Evolutionary conservation across 2,113 vertebrate genomes (phyloP).

Genomic region (Platichthys stellatus): DNA sequence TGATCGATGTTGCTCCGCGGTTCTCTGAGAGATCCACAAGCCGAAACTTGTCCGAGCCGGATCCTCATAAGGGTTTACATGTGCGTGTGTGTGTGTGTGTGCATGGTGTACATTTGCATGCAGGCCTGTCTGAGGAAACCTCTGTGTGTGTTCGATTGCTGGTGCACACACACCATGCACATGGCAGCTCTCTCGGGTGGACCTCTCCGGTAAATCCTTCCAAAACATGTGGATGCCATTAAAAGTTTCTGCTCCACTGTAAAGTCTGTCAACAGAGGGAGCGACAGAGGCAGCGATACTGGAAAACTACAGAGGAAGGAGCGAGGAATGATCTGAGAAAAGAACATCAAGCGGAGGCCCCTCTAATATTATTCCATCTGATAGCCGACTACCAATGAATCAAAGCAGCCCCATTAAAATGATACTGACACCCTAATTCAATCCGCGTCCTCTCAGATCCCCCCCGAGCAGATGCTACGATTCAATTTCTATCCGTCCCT

Average conservation of each 20-base stretch:
- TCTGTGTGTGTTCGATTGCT: slow-evolving; percentile 19
- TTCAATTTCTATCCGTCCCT: slow-evolving; percentile 74
- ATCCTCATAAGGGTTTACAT: slow-evolving; percentile 20
- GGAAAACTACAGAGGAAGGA: slow-evolving; percentile 32
- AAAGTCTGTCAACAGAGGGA: slow-evolving; percentile 49
- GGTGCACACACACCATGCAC: slow-evolving; percentile 9
- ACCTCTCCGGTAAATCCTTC: slow-evolving; percentile 39
- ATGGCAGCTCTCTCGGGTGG: slow-evolving; percentile 18
- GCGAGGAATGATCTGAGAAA: slow-evolving; percentile 40
- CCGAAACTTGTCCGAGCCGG: slow-evolving; percentile 75
- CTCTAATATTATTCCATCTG: slow-evolving; percentile 63
- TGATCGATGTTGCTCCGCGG: slow-evolving; percentile 49
- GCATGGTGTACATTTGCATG: not conserved
- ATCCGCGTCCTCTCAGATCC: slow-evolving; percentile 71
- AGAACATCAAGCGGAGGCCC: slow-evolving; percentile 51
- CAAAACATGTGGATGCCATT: slow-evolving; percentile 74
- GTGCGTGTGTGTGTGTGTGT: slow-evolving; percentile 14
- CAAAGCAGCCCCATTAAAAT: slow-evolving; percentile 70
- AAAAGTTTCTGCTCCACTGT: slow-evolving; percentile 68
- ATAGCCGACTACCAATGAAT: slow-evolving; percentile 67
- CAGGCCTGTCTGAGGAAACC: slow-evolving; percentile 21
- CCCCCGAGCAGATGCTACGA: slow-evolving; percentile 70
- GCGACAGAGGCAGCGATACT: slow-evolving; percentile 28
- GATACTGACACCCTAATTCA: slow-evolving; percentile 76
- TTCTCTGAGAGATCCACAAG: slow-evolving; percentile 62